A percentile compares a stretch with the other conserved stretches of the same genome.
Evolutionary conservation across 2,888 invertebrate species (phyloP).

Genomic region (Lymantria monacha): DNA sequence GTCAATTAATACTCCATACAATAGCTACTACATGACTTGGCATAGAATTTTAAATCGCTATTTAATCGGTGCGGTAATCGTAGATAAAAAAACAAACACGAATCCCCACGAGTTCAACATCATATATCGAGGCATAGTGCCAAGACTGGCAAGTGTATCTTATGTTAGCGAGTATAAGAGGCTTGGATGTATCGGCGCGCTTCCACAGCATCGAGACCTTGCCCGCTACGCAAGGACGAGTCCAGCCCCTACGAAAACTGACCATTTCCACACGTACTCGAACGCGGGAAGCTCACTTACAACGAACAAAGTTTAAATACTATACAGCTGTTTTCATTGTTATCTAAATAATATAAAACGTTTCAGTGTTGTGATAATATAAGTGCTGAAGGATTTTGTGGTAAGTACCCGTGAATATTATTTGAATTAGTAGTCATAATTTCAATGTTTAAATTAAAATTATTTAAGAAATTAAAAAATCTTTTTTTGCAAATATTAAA

Average conservation of each 20-base stretch:
- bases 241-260: conserved; percentile 69
- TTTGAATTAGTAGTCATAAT: neutral
- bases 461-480: neutral
- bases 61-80: conserved; percentile 29
- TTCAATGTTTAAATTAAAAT: neutral
- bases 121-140: conserved; percentile 44
- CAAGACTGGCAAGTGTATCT: conserved; percentile 48
- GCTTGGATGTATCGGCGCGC: conserved; percentile 62
- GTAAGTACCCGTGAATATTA: conserved; percentile 19
- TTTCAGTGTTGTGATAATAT: conserved; percentile 25
- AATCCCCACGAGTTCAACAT: conserved; percentile 25
- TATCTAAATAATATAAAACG: conserved; percentile 22
- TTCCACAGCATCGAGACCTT: conserved; percentile 73
- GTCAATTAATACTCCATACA: conserved; percentile 17
- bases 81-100: conserved; percentile 30
- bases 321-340: conserved; percentile 15
- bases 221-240: conserved; percentile 74
- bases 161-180: conserved; percentile 61
- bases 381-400: conserved; percentile 29
- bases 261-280: conserved; percentile 69
- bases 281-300: conserved; percentile 59
- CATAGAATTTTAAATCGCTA: conserved; percentile 26
- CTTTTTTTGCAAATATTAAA: too few species aligned
- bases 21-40: conserved; percentile 22
- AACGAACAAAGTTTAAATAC: conserved; percentile 23